Conservation (phyloP, 2,113 vertebrate species). For the Epinephelus cyanopodus region DNA sequence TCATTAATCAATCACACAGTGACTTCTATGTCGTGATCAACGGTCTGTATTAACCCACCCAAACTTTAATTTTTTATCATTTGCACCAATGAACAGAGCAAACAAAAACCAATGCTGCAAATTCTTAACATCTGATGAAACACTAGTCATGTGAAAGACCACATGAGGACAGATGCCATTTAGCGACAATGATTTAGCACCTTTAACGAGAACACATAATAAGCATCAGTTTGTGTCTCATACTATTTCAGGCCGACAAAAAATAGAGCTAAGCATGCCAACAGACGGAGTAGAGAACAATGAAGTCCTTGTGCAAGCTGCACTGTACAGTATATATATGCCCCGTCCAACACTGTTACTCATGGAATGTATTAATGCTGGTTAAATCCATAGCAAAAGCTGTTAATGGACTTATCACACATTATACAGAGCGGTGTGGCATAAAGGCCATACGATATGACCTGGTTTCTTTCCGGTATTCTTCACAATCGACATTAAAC, state of each 20-base stretch:
- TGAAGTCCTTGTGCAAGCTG: slow-evolving; percentile 1
- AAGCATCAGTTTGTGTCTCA: slow-evolving; percentile 1
- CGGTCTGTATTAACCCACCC: neutral
- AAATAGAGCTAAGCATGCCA: neutral
- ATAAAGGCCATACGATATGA: slow-evolving; percentile 6
- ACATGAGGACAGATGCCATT: neutral
- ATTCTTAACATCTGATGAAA: neutral
- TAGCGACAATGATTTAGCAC: neutral
- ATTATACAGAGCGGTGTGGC: neutral
- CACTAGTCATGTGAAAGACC: neutral
- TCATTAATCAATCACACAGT: slow-evolving; percentile 5
- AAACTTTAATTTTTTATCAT: neutral
- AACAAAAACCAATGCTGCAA: neutral
- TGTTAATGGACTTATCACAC: slow-evolving; percentile 47
- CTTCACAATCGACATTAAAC: neutral
- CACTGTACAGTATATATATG: neutral
- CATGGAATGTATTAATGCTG: slow-evolving; percentile 34
- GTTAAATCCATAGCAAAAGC: slow-evolving; percentile 42
- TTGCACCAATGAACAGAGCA: neutral
- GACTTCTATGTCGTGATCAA: neutral
- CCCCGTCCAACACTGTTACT: neutral
- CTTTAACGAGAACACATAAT: neutral
- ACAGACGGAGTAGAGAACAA: slow-evolving; percentile 14
- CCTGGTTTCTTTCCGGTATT: slow-evolving; percentile 3
- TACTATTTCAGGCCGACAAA: neutral